Evolutionary conservation across 2,888 invertebrate genomes (phyloP).

Genomic region (Notodonta dromedarius): DNA sequence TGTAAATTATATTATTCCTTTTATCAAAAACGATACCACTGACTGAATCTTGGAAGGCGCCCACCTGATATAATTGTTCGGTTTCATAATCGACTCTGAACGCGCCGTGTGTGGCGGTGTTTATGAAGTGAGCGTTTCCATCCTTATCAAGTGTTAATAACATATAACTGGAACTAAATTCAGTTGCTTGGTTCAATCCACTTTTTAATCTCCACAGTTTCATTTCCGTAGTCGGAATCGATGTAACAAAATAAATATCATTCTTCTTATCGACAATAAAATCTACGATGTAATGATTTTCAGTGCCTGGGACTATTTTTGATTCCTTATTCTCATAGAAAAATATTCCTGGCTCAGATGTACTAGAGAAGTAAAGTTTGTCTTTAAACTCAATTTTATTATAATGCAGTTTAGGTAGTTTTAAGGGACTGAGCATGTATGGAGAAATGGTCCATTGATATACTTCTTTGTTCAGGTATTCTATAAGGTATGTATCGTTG

Average conservation of each 20-base stretch:
- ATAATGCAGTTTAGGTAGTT: neutral
- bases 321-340: neutral
- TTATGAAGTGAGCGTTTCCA: neutral
- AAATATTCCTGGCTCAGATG: neutral
- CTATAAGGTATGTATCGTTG: neutral
- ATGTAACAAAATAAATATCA: neutral
- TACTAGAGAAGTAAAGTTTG: neutral
- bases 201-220: neutral
- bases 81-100: neutral
- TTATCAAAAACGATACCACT: neutral
- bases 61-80: neutral
- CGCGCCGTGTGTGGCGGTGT: neutral
- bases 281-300: neutral
- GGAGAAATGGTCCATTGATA: neutral
- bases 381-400: neutral
- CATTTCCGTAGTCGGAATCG: neutral
- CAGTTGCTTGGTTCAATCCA: neutral
- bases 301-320: neutral
- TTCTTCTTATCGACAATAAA: neutral
- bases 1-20: neutral
- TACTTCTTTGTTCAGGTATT: neutral
- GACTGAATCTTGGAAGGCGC: neutral
- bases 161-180: neutral
- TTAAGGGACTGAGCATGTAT: neutral
- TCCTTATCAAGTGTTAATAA: neutral